These are phyloP conservation scores for Zonotrichia leucophrys DNA, from an alignment of 2,113 vertebrate species.

Conservation along the genomic window DNA sequence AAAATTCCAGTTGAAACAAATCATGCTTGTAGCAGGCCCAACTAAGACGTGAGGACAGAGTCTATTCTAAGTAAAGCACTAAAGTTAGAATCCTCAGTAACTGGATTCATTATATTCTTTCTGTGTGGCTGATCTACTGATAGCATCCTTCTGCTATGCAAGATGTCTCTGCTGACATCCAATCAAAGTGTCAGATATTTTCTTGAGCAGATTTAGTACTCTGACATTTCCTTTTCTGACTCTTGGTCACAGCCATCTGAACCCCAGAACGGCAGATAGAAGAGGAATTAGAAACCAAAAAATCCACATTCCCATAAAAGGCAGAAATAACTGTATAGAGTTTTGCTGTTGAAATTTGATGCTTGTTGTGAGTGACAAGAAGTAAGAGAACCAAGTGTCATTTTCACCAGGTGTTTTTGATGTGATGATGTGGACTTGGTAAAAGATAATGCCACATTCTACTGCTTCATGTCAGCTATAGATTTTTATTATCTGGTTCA, in stretches of 20 bases:
- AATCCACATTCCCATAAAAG: background rate
- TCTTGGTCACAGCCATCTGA: conserved; percentile 21
- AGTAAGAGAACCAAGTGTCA: background rate
- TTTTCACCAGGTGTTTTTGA: background rate
- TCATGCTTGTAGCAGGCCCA: background rate
- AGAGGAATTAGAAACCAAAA: background rate
- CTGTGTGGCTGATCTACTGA: background rate
- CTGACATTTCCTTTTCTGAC: conserved; percentile 24
- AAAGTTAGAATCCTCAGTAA: background rate
- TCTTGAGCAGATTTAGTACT: background rate
- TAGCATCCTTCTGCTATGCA: conserved; percentile 11
- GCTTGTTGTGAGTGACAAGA: background rate
- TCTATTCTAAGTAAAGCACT: background rate
- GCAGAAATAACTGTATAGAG: background rate
- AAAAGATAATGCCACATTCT: background rate
- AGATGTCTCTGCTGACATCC: conserved; percentile 40
- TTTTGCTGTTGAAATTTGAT: background rate
- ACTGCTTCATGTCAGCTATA: background rate
- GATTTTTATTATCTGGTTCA: background rate
- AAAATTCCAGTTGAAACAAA: background rate
- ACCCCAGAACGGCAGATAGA: background rate
- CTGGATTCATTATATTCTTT: background rate
- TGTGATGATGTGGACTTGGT: background rate
- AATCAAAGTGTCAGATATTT: background rate
- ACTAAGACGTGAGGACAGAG: background rate